Evolutionary conservation across 1,140 invertebrate species (phyloP).

Genomic region (Conus ventricosus): DNA sequence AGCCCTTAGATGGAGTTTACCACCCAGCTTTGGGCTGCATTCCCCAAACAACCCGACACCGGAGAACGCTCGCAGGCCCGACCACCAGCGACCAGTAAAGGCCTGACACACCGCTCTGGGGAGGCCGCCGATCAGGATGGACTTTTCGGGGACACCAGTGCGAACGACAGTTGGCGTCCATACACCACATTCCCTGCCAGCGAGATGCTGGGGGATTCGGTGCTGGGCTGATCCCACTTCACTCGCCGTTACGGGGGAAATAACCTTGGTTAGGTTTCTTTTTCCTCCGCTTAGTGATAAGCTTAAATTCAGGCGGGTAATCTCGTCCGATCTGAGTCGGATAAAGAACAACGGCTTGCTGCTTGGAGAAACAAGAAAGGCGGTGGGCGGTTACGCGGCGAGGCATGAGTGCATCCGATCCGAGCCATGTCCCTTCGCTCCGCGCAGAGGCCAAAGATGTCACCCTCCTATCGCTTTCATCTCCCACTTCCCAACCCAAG

Average conservation of each 20-base stretch:
- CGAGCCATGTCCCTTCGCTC: no score
- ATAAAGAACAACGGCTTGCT: no score
- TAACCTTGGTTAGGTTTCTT: conserved; percentile 93
- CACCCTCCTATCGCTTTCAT: no score
- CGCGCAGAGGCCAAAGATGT: no score
- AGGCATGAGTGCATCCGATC: no score
- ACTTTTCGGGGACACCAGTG: conserved; percentile 46
- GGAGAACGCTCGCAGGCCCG: no score
- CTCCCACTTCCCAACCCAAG: no score
- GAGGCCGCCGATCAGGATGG: no score
- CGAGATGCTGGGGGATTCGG: conserved; percentile 76
- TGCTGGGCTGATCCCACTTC: conserved; percentile 87
- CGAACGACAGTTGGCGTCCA: conserved; percentile 68
- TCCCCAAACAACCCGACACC: conserved; percentile 84
- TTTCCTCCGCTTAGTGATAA: conserved; percentile 93
- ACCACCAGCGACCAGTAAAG: no score
- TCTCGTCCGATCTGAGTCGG: conserved; percentile 84
- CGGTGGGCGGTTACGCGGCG: no score
- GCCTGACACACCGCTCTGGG: no score
- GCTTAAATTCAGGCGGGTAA: conserved; percentile 89
- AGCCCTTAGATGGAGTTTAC: conserved; percentile 89
- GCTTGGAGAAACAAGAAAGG: no score
- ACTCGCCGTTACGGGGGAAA: conserved; percentile 89
- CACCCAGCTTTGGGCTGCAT: conserved; percentile 88
- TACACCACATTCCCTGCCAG: conserved; percentile 82